These are phyloP conservation scores for Hololepta plana DNA, from an alignment of 2,888 invertebrate genomes.

Conservation along the genomic window DNA sequence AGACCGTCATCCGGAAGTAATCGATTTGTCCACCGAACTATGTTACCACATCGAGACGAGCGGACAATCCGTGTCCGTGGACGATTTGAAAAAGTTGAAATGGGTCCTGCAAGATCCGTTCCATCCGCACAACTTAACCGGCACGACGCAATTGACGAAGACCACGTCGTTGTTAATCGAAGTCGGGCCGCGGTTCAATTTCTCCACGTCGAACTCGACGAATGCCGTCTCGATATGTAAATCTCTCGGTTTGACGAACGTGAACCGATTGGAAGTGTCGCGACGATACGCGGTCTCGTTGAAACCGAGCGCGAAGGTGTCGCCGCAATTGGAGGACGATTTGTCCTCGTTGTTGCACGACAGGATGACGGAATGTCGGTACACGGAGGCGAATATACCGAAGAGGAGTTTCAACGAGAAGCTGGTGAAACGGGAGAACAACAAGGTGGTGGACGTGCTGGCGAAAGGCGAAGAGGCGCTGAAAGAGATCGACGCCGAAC, in stretches of 20 bases:
- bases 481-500: slow-evolving; percentile 41
- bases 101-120: slow-evolving; percentile 68
- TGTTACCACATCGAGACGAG: slow-evolving; percentile 64
- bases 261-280: slow-evolving; percentile 68
- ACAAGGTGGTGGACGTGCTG: slow-evolving; percentile 73
- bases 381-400: slow-evolving; percentile 45
- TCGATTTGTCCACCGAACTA: slow-evolving; percentile 45
- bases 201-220: slow-evolving; percentile 89
- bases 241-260: slow-evolving; percentile 56
- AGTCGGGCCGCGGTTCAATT: slow-evolving; percentile 86
- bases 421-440: slow-evolving; percentile 45
- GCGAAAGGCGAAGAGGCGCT: slow-evolving; percentile 60
- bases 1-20: slow-evolving; percentile 27
- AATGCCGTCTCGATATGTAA: slow-evolving; percentile 91
- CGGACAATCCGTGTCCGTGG: slow-evolving; percentile 31
- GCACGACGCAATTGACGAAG: slow-evolving; percentile 30
- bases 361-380: slow-evolving; percentile 85
- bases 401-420: slow-evolving; percentile 48
- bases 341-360: slow-evolving; percentile 58
- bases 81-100: slow-evolving; percentile 44
- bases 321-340: too few relatives aligned
- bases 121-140: slow-evolving; percentile 36
- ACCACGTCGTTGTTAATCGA: slow-evolving; percentile 45
- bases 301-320: slow-evolving; percentile 22
- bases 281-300: slow-evolving; percentile 53